Conservation (phyloP, 2,113 vertebrate species). For the Falco punctatus region DNA sequence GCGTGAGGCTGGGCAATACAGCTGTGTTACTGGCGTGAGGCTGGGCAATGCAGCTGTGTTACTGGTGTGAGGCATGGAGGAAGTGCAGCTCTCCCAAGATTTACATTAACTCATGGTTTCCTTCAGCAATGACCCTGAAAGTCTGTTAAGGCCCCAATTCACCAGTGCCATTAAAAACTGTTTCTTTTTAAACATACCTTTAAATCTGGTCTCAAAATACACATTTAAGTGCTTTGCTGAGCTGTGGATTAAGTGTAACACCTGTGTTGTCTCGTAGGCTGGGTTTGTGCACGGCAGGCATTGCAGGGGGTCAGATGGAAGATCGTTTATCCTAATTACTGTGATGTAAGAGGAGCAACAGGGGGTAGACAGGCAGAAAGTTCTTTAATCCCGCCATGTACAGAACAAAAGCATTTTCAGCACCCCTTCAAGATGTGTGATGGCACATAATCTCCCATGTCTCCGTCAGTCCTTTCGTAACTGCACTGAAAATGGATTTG, state of each 20-base stretch:
- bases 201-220: not conserved
- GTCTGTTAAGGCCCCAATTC: not conserved
- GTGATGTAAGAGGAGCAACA: not conserved
- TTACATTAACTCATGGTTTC: not conserved
- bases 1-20: rapidly evolving
- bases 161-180: not conserved
- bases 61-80: rapidly evolving
- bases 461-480: slow-evolving; percentile 19
- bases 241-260: not conserved
- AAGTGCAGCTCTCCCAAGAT: not conserved
- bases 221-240: slow-evolving; percentile 8
- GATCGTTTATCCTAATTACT: slow-evolving; percentile 30
- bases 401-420: slow-evolving; percentile 25
- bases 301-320: slow-evolving; percentile 4
- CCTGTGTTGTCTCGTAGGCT: not conserved
- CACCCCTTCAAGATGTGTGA: not conserved
- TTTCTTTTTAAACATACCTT: not conserved
- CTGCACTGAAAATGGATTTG: slow-evolving; percentile 1
- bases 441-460: not conserved
- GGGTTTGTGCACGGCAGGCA: not conserved
- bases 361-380: not conserved
- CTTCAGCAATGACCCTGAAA: not conserved
- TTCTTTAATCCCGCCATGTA: not conserved
- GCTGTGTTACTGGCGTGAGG: rapidly evolving
- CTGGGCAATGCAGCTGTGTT: not conserved